Evolutionary conservation across 2,113 vertebrate species (phyloP), one percentile per base, ranked within the genome.

Genomic region (Gnathonemus echidnorhynchus): DNA sequence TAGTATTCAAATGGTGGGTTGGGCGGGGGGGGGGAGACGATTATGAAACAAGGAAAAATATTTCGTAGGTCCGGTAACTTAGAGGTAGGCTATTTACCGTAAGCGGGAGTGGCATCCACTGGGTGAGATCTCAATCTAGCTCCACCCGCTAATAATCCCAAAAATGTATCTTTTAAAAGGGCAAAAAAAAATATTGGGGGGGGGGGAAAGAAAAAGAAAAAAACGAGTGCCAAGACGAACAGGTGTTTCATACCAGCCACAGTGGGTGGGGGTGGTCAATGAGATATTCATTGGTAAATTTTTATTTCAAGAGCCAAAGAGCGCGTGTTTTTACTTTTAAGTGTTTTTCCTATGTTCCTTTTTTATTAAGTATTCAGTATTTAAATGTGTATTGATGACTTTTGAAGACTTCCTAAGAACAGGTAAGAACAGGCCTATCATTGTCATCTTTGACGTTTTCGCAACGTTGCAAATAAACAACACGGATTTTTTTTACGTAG

Each of bases 71-170:
- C 5, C 50, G 50, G 27, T 35, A 87, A 87, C 24, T 31, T 13
- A 11, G 86, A 35, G 11, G 48, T 24, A 50, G 49, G 49, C 11
- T 50, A 0, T 87, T 52, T 53, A n/a, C 50, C 0, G 48, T 87
- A 35, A 35, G 0, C 31, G 2, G 49, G 86, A 87, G 50, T 87
- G 86, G n/a, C 86, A 35, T 31, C 49, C 86, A 87, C 15, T 50
- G 24, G 50, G 13, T 42, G 50, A 87, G 8, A 87, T 53, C 31
- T 35, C 50, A 56, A 39, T 87, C 7, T 87, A 50, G 50, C 86
- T 50, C 86, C 86, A 19, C 48, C 86, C n/a, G 24, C 50, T 87
- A 87, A 87, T 87, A 87, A 87, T 87, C 48, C 8, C 2, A 87
- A 87, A 87, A 87, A 87, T 87, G 86, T 52, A 87, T 17, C 70